These are phyloP conservation scores for Ophthalmolycus amberensis DNA, from an alignment of 2,113 vertebrate species.

Conservation along the genomic window DNA sequence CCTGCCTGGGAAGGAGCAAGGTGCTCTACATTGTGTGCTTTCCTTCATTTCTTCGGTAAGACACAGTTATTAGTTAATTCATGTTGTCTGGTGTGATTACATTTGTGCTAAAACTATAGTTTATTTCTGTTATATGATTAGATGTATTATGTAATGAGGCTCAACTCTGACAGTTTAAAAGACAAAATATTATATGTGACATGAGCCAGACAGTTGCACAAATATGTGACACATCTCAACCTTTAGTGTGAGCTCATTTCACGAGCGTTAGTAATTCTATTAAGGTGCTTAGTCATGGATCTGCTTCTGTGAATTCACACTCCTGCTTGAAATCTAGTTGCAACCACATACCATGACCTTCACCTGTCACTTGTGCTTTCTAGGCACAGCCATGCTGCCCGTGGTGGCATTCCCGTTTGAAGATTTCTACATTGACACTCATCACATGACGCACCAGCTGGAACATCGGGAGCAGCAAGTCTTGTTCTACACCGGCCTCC, in stretches of 20 bases:
- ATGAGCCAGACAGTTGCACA: neutral
- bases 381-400: conserved; percentile 90
- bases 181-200: neutral
- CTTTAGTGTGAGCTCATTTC: conserved; percentile 8
- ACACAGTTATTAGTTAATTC: neutral
- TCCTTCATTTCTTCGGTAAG: conserved; percentile 94
- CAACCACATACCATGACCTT: neutral
- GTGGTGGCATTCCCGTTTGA: conserved; percentile 92
- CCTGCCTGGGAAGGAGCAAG: conserved; percentile 84
- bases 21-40: conserved; percentile 86
- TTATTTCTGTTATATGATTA: neutral
- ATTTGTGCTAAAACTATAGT: neutral
- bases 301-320: conserved; percentile 12
- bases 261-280: neutral
- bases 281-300: neutral
- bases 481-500: conserved; percentile 87
- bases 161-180: neutral
- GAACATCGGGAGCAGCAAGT: conserved; percentile 83
- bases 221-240: neutral
- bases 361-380: neutral
- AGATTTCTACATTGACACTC: conserved; percentile 86
- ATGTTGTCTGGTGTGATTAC: neutral
- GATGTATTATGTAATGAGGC: neutral
- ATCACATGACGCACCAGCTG: conserved; percentile 81
- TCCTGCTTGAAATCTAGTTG: neutral